Conservation (phyloP, 2,797 vertebrate species). For the Urosaurus nigricauda region DNA sequence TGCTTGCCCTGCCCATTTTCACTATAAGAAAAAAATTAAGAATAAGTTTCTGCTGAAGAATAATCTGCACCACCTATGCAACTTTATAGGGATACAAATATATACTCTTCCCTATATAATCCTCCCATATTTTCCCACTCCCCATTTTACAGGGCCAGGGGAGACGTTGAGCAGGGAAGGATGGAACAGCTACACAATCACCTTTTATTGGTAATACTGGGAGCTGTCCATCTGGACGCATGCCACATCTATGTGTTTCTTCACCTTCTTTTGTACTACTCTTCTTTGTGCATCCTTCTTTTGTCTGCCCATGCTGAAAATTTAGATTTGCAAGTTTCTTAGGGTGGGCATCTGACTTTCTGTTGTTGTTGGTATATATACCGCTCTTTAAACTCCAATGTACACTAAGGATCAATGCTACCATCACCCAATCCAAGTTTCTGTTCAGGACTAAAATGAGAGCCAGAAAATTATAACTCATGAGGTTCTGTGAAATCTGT, state of each 20-base stretch:
- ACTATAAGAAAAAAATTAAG: not conserved
- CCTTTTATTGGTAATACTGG: not conserved
- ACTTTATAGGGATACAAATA: not conserved
- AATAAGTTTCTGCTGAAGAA: not conserved
- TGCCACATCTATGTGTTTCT: not conserved
- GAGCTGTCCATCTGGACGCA: not conserved
- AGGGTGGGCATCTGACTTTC: not conserved
- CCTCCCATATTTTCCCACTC: not conserved
- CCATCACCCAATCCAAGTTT: not conserved
- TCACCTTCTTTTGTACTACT: not conserved
- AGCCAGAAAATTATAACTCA: not conserved
- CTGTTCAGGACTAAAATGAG: not conserved
- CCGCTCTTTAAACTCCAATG: too few species aligned
- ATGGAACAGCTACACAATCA: not conserved
- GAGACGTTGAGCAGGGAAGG: not conserved
- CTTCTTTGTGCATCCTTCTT: too few species aligned
- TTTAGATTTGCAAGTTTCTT: not conserved
- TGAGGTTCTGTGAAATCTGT: not conserved
- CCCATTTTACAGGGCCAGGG: not conserved
- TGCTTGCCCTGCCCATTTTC: not conserved
- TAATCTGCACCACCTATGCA: not conserved
- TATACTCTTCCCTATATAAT: not conserved
- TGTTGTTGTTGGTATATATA: not conserved
- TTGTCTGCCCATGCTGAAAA: not conserved
- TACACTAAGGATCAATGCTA: not conserved